These are phyloP conservation scores for Progne subis DNA, from an alignment of 2,113 vertebrate species.

Conservation along the genomic window DNA sequence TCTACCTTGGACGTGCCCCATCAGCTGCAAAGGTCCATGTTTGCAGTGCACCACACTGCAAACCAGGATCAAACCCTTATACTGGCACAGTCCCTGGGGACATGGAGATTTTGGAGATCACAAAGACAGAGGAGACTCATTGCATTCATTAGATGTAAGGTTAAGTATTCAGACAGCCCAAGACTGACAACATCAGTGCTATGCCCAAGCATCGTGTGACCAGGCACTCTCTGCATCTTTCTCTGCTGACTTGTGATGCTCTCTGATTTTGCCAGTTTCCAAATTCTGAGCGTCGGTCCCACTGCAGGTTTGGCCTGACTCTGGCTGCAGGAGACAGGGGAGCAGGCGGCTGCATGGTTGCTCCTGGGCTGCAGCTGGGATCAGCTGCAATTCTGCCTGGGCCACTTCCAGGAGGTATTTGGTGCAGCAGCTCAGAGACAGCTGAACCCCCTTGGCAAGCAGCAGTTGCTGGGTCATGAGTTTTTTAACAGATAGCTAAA, in stretches of 20 bases:
- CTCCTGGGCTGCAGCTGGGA: neutral
- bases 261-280: neutral
- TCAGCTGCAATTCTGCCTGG: neutral
- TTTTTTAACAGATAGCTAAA: conserved; percentile 54
- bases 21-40: neutral
- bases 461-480: conserved; percentile 11
- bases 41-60: neutral
- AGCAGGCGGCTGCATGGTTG: rapidly evolving
- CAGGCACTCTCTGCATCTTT: neutral
- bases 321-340: neutral
- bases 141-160: neutral
- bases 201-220: neutral
- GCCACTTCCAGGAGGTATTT: neutral
- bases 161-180: neutral
- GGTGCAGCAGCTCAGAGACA: neutral
- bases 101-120: neutral
- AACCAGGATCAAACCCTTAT: neutral
- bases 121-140: neutral
- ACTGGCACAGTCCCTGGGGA: neutral
- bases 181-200: neutral
- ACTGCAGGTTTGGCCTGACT: neutral
- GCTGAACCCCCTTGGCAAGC: conserved; percentile 6
- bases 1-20: neutral
- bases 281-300: neutral
- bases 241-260: neutral